Evolutionary conservation across 2,888 invertebrate species (phyloP).

Genomic region (Sthenelais limicola): DNA sequence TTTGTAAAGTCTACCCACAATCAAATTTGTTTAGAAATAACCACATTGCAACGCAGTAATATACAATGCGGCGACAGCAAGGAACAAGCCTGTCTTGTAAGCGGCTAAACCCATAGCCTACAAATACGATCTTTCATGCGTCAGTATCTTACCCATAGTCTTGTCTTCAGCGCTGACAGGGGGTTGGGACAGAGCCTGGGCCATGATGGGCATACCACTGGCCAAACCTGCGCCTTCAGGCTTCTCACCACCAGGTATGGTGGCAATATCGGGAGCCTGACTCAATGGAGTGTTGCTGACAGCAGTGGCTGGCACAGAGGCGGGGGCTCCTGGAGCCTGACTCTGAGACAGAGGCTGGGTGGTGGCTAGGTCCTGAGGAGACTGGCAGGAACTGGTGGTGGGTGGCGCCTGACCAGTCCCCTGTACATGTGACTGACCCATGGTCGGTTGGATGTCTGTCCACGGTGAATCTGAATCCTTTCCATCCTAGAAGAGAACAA

Average conservation of each 20-base stretch:
- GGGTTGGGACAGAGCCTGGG: slow-evolving; percentile 31
- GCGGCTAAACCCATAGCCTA: too few relatives aligned
- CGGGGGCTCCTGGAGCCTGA: neutral
- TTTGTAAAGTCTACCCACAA: too few relatives aligned
- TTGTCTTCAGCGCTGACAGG: slow-evolving; percentile 4
- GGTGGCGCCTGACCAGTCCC: neutral
- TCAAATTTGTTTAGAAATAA: too few relatives aligned
- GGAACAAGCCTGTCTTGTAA: too few relatives aligned
- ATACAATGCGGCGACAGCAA: too few relatives aligned
- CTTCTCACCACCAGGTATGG: neutral
- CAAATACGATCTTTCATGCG: too few relatives aligned
- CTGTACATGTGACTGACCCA: neutral
- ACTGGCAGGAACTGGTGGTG: neutral
- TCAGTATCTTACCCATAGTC: slow-evolving; percentile 3
- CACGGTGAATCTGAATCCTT: slow-evolving; percentile 25
- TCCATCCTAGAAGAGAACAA: too few relatives aligned
- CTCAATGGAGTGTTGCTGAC: slow-evolving; percentile 1
- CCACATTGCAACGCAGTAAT: too few relatives aligned
- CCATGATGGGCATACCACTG: slow-evolving; percentile 27
- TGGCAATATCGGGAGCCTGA: slow-evolving; percentile 1
- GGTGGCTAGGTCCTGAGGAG: neutral
- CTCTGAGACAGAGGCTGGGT: neutral
- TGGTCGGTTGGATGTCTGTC: slow-evolving; percentile 22
- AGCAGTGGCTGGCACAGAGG: neutral
- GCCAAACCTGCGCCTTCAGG: neutral